These are phyloP conservation scores for Amazona vittata DNA, from an alignment of 2,113 vertebrate species.

Conservation along the genomic window DNA sequence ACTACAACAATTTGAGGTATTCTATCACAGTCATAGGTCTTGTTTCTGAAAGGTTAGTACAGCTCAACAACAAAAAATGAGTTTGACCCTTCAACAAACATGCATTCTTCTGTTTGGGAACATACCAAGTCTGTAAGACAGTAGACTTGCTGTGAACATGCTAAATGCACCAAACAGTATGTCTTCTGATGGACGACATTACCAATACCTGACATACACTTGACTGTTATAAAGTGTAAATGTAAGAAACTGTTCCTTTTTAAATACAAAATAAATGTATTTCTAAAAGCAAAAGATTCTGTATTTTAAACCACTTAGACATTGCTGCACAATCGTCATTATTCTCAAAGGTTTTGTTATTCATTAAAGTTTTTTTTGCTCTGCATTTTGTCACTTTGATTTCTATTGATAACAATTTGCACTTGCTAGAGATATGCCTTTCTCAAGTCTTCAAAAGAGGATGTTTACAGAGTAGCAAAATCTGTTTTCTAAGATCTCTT, in stretches of 20 bases:
- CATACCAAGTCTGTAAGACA: neutral
- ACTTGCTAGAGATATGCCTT: neutral
- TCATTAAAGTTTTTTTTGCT: neutral
- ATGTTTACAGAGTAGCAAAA: neutral
- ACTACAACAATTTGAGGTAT: neutral
- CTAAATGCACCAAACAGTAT: neutral
- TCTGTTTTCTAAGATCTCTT: neutral
- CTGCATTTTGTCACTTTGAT: neutral
- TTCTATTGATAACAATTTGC: neutral
- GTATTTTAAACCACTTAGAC: neutral
- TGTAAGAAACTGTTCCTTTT: neutral
- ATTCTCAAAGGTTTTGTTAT: neutral
- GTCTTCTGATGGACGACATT: neutral
- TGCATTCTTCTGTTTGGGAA: neutral
- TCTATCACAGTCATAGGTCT: neutral
- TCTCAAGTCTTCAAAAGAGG: neutral
- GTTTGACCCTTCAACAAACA: neutral
- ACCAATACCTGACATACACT: neutral
- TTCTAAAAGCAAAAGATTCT: neutral
- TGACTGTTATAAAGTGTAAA: neutral
- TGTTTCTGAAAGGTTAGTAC: neutral
- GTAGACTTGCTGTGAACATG: neutral
- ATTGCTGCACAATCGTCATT: neutral
- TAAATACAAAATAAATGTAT: neutral
- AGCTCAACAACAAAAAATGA: neutral